Conservation (phyloP, 2,113 vertebrate species). For the Struthidea cinerea region DNA sequence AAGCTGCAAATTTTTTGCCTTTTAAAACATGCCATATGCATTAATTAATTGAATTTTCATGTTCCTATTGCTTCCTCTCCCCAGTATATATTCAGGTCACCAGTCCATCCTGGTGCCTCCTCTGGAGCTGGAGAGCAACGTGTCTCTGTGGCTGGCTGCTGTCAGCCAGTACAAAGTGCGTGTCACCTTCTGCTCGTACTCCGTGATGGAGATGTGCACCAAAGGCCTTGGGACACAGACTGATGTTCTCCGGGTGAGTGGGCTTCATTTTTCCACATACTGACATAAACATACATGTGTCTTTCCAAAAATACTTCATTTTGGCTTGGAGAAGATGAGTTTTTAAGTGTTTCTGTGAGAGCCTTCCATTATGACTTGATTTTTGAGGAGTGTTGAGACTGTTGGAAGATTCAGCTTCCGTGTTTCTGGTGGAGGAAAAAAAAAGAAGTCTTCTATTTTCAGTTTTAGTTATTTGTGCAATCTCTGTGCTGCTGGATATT, state of each 20-base stretch:
- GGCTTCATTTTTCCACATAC: neutral
- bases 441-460: neutral
- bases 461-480: neutral
- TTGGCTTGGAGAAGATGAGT: neutral
- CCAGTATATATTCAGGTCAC: slow-evolving; percentile 85
- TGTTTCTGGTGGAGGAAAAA: neutral
- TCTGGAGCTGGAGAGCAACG: slow-evolving; percentile 91
- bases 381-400: neutral
- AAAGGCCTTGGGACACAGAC: slow-evolving; percentile 91
- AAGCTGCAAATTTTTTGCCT: neutral
- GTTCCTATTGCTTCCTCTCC: neutral
- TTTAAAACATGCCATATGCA: neutral
- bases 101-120: slow-evolving; percentile 94
- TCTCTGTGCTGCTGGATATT: neutral
- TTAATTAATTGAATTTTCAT: neutral
- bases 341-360: neutral
- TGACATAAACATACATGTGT: fast-evolving
- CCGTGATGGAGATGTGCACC: slow-evolving; percentile 98
- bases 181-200: slow-evolving; percentile 95
- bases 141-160: slow-evolving; percentile 89
- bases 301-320: neutral
- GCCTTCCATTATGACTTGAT: neutral
- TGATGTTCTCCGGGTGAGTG: slow-evolving; percentile 82
- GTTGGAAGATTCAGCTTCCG: neutral
- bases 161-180: slow-evolving; percentile 96